These are phyloP conservation scores for Trichonephila clavata DNA, from an alignment of 1,140 invertebrate species.

Conservation along the genomic window DNA sequence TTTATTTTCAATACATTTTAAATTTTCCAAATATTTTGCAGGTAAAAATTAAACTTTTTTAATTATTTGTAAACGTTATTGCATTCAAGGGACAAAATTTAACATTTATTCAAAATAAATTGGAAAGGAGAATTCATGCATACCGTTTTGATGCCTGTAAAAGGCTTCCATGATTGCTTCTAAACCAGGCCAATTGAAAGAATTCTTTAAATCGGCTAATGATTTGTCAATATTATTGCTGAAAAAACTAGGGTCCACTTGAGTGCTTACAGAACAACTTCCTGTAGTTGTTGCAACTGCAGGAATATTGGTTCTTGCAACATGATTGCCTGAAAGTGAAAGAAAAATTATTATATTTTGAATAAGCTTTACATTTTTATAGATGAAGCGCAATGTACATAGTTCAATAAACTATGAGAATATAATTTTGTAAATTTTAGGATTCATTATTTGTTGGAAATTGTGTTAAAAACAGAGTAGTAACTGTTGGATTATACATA, in stretches of 20 bases:
- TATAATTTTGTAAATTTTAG: too few species aligned
- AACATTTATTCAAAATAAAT: background rate
- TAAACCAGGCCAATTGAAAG: constrained; percentile 79
- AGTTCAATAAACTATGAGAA: too few species aligned
- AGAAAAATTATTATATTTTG: background rate
- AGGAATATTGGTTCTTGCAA: background rate
- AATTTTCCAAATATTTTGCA: too few species aligned
- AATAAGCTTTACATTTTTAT: background rate
- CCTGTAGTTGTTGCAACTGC: constrained; percentile 33
- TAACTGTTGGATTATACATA: too few species aligned
- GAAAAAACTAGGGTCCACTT: constrained; percentile 78
- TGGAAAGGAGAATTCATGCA: background rate
- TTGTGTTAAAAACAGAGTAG: too few species aligned
- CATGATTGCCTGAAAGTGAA: constrained; percentile 51
- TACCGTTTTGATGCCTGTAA: constrained; percentile 80
- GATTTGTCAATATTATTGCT: constrained; percentile 78
- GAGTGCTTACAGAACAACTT: constrained; percentile 75
- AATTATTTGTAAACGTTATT: too few species aligned
- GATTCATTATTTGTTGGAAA: too few species aligned
- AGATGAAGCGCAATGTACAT: background rate
- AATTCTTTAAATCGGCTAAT: constrained; percentile 15
- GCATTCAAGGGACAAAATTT: too few species aligned
- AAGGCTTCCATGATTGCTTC: constrained; percentile 81
- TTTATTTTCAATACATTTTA: too few species aligned
- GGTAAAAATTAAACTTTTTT: too few species aligned